Evolutionary conservation across 2,888 invertebrate genomes (phyloP), one percentile per base, ranked within the genome.

Genomic region (Ectemnius lituratus): DNA sequence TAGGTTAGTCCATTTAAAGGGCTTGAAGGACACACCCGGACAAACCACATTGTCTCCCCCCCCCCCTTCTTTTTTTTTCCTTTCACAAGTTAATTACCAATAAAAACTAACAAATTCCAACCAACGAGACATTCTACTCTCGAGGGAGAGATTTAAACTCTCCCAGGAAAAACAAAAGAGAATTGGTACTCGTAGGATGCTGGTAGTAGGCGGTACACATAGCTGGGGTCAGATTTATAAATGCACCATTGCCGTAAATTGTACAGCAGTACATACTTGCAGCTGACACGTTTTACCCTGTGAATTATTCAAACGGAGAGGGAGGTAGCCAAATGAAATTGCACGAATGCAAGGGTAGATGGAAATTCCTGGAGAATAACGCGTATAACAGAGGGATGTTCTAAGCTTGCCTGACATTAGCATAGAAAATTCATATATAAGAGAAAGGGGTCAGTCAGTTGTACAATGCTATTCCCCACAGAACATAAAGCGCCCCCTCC

Each of bases 1-100:
- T 76, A 81, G 81, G 81, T 79, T 83, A 76, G 75, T 73, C 70
- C 67, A 78, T 84, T 83, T 82, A 83, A 82, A 82, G 75, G 76
- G 75, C 75, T 68, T 60, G 67, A 52, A 65, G 58, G 23, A 2
- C 23, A 23, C 23, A 67, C 27, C 52, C 59, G 23, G 62, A 23
- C 62, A 62, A 52, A 14, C 16, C 14, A 69, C 63, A 23, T 23
- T 23, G 68, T 68, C 45, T 61, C 46, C 2, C 18, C n/a, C n/a
- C n/a, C n/a, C n/a, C n/a, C n/a, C n/a, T n/a, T n/a, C n/a, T n/a
- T n/a, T n/a, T n/a, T n/a, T n/a, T 14, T 18, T 18, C 20, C 37
- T 18, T 20, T 47, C 16, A 5, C 61, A 4, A 14, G 13, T 52
- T 52, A 16, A 6, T 52, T 14, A 13, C 52, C 14, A 52, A 52